A percentile compares a stretch with the other conserved stretches of the same genome.
These are phyloP conservation scores for Phalacrocorax carbo DNA, from an alignment of 2,113 vertebrate species.

Conservation along the genomic window DNA sequence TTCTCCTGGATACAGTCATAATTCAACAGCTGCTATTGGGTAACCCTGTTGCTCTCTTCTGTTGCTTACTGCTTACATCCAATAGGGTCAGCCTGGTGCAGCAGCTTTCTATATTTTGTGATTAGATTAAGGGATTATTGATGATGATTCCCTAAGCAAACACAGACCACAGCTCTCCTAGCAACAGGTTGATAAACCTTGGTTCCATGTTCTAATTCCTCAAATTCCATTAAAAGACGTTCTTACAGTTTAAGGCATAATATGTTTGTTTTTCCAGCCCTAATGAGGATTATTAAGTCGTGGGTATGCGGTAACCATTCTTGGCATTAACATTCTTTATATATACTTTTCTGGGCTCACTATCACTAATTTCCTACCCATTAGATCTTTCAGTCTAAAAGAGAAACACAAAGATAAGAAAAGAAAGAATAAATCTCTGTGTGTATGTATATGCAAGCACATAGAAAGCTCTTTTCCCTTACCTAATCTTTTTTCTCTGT, in stretches of 20 bases:
- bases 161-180: not conserved
- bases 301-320: not conserved
- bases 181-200: constrained; percentile 55
- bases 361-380: not conserved
- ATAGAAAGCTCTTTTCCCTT: constrained; percentile 21
- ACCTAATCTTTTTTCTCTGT: constrained; percentile 12
- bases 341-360: not conserved
- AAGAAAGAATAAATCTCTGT: constrained; percentile 6
- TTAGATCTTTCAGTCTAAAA: constrained; percentile 27
- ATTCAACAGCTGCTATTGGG: constrained; percentile 28
- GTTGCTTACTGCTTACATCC: constrained; percentile 49
- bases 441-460: not conserved
- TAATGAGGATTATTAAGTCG: constrained; percentile 48
- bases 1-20: constrained; percentile 7
- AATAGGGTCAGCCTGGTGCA: constrained; percentile 44
- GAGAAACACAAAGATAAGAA: constrained; percentile 25
- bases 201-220: constrained; percentile 57
- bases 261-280: constrained; percentile 54
- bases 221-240: constrained; percentile 57
- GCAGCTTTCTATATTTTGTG: constrained; percentile 40
- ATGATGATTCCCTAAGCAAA: constrained; percentile 58
- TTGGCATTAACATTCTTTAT: constrained; percentile 13
- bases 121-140: constrained; percentile 69
- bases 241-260: constrained; percentile 47
- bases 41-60: not conserved